Percentiles rank a stretch among this genome's conserved stretches.
These are phyloP conservation scores for Amiota minor DNA, from an alignment of 2,888 invertebrate genomes.

Conservation along the genomic window DNA sequence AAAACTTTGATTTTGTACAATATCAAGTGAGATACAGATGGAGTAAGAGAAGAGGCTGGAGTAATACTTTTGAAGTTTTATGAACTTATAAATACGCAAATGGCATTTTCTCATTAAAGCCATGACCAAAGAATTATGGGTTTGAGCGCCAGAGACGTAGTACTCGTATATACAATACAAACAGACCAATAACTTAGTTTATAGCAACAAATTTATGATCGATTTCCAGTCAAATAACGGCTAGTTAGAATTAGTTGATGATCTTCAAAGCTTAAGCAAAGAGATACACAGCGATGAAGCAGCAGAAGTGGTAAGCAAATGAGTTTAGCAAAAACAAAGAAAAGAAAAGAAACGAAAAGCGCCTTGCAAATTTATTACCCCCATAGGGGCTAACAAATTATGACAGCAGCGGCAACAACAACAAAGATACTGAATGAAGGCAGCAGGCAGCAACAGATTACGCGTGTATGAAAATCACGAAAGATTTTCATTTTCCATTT, in stretches of 20 bases:
- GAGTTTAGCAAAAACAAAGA: conserved; percentile 29
- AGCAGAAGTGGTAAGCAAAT: neutral
- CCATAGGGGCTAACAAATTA: conserved; percentile 23
- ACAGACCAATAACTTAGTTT: conserved; percentile 36
- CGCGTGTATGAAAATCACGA: neutral
- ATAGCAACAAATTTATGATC: conserved; percentile 57
- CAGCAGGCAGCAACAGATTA: conserved; percentile 37
- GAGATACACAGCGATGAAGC: neutral
- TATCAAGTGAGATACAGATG: no score
- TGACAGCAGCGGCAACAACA: conserved; percentile 21
- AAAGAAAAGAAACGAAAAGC: neutral
- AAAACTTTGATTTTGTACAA: neutral
- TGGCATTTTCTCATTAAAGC: conserved; percentile 32
- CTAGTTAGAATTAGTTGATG: conserved; percentile 10
- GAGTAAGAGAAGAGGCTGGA: no score
- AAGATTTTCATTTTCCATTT: conserved; percentile 19
- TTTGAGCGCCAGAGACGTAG: conserved; percentile 30
- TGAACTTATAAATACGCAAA: conserved; percentile 65
- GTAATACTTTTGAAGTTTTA: conserved; percentile 64
- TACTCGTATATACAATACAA: conserved; percentile 30
- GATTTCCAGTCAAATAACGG: conserved; percentile 47
- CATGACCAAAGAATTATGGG: conserved; percentile 42
- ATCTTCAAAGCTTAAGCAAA: conserved; percentile 19
- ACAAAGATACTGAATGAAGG: conserved; percentile 2
- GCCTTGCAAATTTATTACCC: conserved; percentile 34